phyloP scores from a whole-genome alignment of 2,888 invertebrate genomes.

The Xylota segnis region DNA sequence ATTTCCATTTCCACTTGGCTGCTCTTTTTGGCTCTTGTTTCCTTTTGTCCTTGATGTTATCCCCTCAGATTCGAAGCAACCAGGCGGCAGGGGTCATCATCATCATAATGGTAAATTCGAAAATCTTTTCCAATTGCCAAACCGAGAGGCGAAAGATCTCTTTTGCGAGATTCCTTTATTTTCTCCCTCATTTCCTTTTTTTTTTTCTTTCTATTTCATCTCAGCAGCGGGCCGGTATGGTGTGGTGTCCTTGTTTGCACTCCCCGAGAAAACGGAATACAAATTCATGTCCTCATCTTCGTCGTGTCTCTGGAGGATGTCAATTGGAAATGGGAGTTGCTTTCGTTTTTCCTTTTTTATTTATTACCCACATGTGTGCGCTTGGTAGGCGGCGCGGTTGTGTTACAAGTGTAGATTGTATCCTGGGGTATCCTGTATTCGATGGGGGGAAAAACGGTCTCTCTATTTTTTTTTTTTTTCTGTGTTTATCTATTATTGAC shows the following conservation, averaged over 20 bases:
- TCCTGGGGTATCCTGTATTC: slow-evolving; percentile 36
- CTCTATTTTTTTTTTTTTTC: not conserved
- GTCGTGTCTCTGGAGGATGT: slow-evolving; percentile 52
- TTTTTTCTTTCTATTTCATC: slow-evolving; percentile 10
- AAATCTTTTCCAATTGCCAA: slow-evolving; percentile 75
- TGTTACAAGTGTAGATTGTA: slow-evolving; percentile 61
- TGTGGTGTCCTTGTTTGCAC: slow-evolving; percentile 57
- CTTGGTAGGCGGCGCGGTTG: slow-evolving; percentile 48
- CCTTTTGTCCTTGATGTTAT: slow-evolving; percentile 71
- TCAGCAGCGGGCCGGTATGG: not conserved
- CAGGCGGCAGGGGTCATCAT: slow-evolving; percentile 58
- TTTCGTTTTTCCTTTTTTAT: slow-evolving; percentile 47
- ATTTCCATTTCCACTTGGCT: slow-evolving; percentile 73
- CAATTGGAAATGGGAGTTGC: slow-evolving; percentile 69
- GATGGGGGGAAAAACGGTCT: slow-evolving; percentile 25
- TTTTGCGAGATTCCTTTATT: slow-evolving; percentile 55
- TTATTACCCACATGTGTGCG: slow-evolving; percentile 73
- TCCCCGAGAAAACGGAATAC: slow-evolving; percentile 51
- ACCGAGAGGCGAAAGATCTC: slow-evolving; percentile 25
- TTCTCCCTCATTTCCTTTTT: slow-evolving; percentile 16
- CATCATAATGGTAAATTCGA: slow-evolving; percentile 71
- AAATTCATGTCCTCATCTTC: slow-evolving; percentile 48
- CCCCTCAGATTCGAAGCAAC: slow-evolving; percentile 22
- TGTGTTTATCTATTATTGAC: slow-evolving; percentile 69
- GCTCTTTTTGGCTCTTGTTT: slow-evolving; percentile 73